These are phyloP conservation scores for Drosophila neocordata DNA, from an alignment of 1,140 invertebrate genomes.

Conservation along the genomic window DNA sequence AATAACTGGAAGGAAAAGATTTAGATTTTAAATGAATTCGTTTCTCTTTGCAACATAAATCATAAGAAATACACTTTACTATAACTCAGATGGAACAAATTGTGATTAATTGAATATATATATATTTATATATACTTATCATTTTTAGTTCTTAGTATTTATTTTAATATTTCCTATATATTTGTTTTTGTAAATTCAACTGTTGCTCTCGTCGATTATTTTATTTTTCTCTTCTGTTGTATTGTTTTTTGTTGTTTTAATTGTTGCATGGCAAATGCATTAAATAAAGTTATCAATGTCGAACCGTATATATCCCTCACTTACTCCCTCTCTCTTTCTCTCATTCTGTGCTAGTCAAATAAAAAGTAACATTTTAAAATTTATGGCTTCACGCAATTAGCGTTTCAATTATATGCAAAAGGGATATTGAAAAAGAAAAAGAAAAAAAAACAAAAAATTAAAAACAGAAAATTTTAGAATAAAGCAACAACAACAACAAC, in stretches of 20 bases:
- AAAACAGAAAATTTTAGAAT: not conserved
- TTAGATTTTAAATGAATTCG: too few species aligned
- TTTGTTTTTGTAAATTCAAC: slow-evolving; percentile 41
- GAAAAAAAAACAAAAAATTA: slow-evolving; percentile 46
- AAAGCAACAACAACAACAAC: slow-evolving; percentile 34
- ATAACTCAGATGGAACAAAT: not conserved
- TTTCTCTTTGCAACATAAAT: too few species aligned
- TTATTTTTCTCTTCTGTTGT: not conserved
- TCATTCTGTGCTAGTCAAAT: slow-evolving; percentile 35
- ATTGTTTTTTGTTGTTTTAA: not conserved
- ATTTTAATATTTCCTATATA: not conserved
- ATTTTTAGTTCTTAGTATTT: not conserved
- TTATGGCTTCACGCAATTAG: slow-evolving; percentile 82
- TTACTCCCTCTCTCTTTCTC: not conserved
- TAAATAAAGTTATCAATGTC: slow-evolving; percentile 74
- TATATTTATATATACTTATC: not conserved
- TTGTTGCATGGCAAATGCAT: slow-evolving; percentile 68
- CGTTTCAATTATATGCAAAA: slow-evolving; percentile 77
- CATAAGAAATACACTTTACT: too few species aligned
- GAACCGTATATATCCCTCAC: slow-evolving; percentile 21
- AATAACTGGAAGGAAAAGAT: too few species aligned
- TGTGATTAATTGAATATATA: not conserved
- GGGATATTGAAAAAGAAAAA: slow-evolving; percentile 58
- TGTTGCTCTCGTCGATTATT: slow-evolving; percentile 45
- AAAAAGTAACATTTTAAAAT: slow-evolving; percentile 69